Percentiles rank a stretch among this genome's conserved stretches.
Conservation (phyloP, 1,140 invertebrate species). For the Vanessa tameamea region DNA sequence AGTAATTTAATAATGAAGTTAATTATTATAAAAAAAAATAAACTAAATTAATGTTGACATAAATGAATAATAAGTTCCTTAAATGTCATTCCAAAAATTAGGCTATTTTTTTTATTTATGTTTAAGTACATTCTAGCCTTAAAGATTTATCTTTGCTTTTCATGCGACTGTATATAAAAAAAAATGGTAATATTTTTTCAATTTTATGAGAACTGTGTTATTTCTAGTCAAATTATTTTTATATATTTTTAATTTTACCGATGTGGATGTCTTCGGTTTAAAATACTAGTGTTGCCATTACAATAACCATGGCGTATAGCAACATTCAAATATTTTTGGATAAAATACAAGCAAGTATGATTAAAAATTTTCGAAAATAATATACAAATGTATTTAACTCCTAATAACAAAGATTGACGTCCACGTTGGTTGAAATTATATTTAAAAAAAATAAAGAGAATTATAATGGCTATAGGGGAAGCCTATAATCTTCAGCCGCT, state of each 20-base stretch:
- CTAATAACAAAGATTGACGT: constrained; percentile 37
- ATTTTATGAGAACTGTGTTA: constrained; percentile 67
- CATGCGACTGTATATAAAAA: constrained; percentile 70
- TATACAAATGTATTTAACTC: constrained; percentile 34
- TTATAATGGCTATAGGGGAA: constrained; percentile 74
- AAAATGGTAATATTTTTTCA: constrained; percentile 62
- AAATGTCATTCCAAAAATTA: constrained; percentile 43
- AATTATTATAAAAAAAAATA: constrained; percentile 17
- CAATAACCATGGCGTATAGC: constrained; percentile 20
- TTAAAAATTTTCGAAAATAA: constrained; percentile 36
- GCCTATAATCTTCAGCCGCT: constrained; percentile 61
- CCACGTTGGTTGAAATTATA: constrained; percentile 49
- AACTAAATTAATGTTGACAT: constrained; percentile 36
- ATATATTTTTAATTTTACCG: constrained; percentile 61
- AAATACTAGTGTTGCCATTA: constrained; percentile 27
- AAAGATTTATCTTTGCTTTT: constrained; percentile 46
- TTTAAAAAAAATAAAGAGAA: constrained; percentile 59
- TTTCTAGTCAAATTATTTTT: constrained; percentile 77
- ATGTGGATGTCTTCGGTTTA: constrained; percentile 56
- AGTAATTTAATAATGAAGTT: constrained; percentile 21
- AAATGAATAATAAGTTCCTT: constrained; percentile 28
- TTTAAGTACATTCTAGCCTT: constrained; percentile 55
- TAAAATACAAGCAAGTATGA: constrained; percentile 31
- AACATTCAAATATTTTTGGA: constrained; percentile 37
- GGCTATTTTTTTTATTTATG: constrained; percentile 40